Base-by-base conservation (phyloP, 2,797 vertebrate genomes). In the Acanthurus tractus region DNA sequence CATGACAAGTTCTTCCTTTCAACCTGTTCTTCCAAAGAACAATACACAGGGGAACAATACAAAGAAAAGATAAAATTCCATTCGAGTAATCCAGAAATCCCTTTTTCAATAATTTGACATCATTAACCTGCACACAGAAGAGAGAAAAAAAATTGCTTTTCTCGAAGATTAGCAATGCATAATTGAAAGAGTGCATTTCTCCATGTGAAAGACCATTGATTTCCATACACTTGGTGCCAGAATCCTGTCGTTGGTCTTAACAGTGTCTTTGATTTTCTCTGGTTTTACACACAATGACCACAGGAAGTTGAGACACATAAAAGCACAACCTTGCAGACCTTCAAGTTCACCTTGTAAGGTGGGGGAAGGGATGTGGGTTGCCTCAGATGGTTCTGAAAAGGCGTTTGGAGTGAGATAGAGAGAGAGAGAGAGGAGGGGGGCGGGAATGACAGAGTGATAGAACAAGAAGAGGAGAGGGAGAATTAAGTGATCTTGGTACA, bases 341-440 rank as follows among this genome's bases (percentile, higher is more conserved):
- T 96, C 91, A 92, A 88, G 86, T 94, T 97, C 94, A 96, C 95
- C 95, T 96, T 96, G 94, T 86, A 74, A 88, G 70, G 76, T 78
- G 75, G 85, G 87, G 94, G 86, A 78, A 75, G 87, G 88, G 82
- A 72, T 23, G 62, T 23, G 12, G 57, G 86, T 46, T 10, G 87
- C 89, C 82, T 72, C 50, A 88, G 89, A 85, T 88, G 78, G 74
- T 81, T 93, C 90, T 83, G 82, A 93, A 93, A 83, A 88, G 91
- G 90, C 86, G 84, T 88, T 86, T 88, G 84, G 88, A 89, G 80
- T 55, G 76, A 57, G 68, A 34, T 13, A 87, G 45, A 34, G 44
- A 34, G 55, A 38, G 64, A 57, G 66, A 36, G 38, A 9, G 10
- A 12, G 38, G 38, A 9, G 38, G 38, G 10, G 10, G 38, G 38